Conservation (phyloP, 2,888 invertebrate genomes). For the Rhingia rostrata region DNA sequence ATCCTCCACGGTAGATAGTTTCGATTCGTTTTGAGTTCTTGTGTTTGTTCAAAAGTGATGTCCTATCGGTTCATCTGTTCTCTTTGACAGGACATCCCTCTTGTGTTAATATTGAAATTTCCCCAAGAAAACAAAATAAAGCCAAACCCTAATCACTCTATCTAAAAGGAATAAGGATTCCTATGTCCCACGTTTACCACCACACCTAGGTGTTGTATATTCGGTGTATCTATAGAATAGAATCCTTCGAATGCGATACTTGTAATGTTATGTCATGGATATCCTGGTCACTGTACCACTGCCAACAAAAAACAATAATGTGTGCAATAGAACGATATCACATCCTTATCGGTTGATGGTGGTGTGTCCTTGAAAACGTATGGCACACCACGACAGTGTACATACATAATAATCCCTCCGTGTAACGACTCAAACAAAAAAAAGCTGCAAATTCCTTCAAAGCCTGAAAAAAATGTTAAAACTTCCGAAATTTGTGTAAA, state of each 20-base stretch:
- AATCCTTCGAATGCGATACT: slow-evolving; percentile 40
- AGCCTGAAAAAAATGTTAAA: slow-evolving; percentile 17
- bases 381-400: slow-evolving; percentile 32
- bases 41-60: not conserved
- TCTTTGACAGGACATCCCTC: slow-evolving; percentile 19
- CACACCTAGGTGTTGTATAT: not conserved
- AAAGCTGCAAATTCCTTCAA: not conserved
- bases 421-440: not conserved
- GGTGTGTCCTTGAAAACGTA: slow-evolving; percentile 65
- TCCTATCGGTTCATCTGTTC: slow-evolving; percentile 3
- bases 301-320: slow-evolving; percentile 52
- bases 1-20: not conserved
- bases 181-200: not conserved
- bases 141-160: not conserved
- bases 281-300: slow-evolving; percentile 49
- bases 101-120: slow-evolving; percentile 43
- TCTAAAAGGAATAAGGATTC: not conserved
- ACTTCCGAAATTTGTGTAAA: slow-evolving; percentile 33
- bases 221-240: slow-evolving; percentile 5
- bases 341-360: slow-evolving; percentile 63
- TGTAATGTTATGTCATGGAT: slow-evolving; percentile 71
- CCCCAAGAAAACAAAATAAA: slow-evolving; percentile 1
- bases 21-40: not conserved
- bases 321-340: slow-evolving; percentile 51
- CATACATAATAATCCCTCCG: slow-evolving; percentile 6